phyloP scores from a whole-genome alignment of 2,113 vertebrate species.

The Pseudopipra pipra region DNA sequence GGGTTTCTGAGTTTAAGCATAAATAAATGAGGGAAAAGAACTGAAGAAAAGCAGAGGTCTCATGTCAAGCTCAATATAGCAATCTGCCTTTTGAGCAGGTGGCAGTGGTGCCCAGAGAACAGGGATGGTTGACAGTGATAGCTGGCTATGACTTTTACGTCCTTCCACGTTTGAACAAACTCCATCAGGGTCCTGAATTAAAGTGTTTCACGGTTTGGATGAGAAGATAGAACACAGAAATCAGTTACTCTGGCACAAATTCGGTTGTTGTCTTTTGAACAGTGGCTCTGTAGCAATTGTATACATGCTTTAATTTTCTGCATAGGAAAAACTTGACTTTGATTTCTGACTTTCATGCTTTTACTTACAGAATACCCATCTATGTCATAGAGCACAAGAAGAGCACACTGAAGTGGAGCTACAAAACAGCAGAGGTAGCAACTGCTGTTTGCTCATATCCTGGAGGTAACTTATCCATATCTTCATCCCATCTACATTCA shows the following conservation, averaged over 20 bases:
- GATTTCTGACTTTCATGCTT: not conserved
- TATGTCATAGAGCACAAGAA: not conserved
- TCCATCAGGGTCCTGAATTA: not conserved
- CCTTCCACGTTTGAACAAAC: not conserved
- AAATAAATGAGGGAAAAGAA: not conserved
- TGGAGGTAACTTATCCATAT: not conserved
- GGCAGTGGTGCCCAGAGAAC: not conserved
- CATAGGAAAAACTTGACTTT: not conserved
- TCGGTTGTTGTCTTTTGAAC: not conserved
- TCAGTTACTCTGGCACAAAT: not conserved
- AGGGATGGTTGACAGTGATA: not conserved
- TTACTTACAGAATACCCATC: not conserved
- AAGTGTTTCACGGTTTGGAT: not conserved
- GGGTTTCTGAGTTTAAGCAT: not conserved
- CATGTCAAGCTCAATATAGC: not conserved
- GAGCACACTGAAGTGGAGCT: not conserved
- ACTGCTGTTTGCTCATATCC: not conserved
- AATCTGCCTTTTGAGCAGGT: not conserved
- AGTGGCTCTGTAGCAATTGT: not conserved
- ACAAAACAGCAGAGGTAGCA: not conserved
- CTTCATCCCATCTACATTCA: not conserved
- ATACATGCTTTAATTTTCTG: not conserved
- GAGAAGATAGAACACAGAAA: not conserved
- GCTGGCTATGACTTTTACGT: not conserved
- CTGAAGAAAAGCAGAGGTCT: not conserved